phyloP scores from a whole-genome alignment of 2,888 invertebrate species.

The Drosophila macrospina region DNA sequence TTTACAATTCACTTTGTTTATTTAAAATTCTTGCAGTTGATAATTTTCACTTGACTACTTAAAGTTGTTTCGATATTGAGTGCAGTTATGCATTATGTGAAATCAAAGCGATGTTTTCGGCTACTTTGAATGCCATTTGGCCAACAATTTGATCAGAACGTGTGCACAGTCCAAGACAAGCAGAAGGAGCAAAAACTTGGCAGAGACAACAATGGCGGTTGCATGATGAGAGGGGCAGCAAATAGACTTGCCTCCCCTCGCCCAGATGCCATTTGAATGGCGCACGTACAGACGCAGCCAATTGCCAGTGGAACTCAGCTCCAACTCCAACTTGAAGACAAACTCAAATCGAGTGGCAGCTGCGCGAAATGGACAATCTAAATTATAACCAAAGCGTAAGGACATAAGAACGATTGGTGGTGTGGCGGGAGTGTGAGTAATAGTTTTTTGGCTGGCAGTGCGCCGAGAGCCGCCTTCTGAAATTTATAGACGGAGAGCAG shows the following conservation, averaged over 20 bases:
- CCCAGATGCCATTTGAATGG: slow-evolving; percentile 40
- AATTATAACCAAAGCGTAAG: slow-evolving; percentile 66
- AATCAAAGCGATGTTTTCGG: slow-evolving; percentile 28
- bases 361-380: slow-evolving; percentile 80
- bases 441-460: slow-evolving; percentile 74
- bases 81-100: slow-evolving; percentile 31
- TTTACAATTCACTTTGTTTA: too few species aligned
- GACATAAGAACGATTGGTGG: slow-evolving; percentile 14
- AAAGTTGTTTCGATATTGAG: too few species aligned
- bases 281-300: slow-evolving; percentile 54
- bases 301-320: slow-evolving; percentile 32
- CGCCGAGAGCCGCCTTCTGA: slow-evolving; percentile 48
- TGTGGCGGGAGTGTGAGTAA: slow-evolving; percentile 70
- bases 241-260: slow-evolving; percentile 52
- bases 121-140: slow-evolving; percentile 52
- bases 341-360: slow-evolving; percentile 77
- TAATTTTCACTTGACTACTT: too few species aligned
- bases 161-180: slow-evolving; percentile 50
- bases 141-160: slow-evolving; percentile 35
- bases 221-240: slow-evolving; percentile 13
- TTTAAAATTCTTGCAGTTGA: too few species aligned
- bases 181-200: slow-evolving; percentile 71
- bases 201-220: slow-evolving; percentile 38
- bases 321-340: slow-evolving; percentile 22
- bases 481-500: slow-evolving; percentile 69